Evolutionary conservation across 2,797 vertebrate species (phyloP).

Genomic region (Lophotriccus pileatus): DNA sequence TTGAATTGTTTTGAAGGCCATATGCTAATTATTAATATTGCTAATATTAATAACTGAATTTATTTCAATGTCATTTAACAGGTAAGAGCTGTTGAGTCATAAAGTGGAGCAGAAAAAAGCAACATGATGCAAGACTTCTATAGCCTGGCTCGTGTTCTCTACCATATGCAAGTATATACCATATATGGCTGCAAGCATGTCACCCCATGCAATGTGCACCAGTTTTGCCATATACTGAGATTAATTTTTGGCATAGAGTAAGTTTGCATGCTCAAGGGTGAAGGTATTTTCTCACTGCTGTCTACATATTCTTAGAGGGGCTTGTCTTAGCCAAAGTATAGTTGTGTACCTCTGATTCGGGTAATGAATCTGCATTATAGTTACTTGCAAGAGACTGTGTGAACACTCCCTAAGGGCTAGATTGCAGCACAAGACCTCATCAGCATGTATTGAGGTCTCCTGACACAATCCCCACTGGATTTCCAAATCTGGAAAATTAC

Average conservation of each 20-base stretch:
- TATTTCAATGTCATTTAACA: background rate
- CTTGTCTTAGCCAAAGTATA: background rate
- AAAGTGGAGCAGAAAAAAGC: background rate
- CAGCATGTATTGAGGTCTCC: background rate
- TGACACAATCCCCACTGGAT: background rate
- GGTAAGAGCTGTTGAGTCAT: background rate
- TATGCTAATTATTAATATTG: background rate
- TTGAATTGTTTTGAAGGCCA: background rate
- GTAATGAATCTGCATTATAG: background rate
- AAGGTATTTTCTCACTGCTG: background rate
- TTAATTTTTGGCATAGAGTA: background rate
- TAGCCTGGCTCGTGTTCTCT: background rate
- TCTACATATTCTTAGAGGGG: background rate
- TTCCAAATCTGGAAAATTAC: background rate
- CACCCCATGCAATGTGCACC: background rate
- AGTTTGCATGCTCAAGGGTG: rapidly evolving
- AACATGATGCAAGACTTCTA: background rate
- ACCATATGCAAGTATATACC: background rate
- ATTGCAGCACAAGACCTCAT: background rate
- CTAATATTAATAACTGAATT: background rate
- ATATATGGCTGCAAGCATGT: background rate
- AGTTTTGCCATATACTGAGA: background rate
- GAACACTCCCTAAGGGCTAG: background rate
- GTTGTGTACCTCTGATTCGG: background rate
- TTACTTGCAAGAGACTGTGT: background rate